A percentile compares a stretch with the other conserved stretches of the same genome.
phyloP scores from a whole-genome alignment of 2,888 invertebrate genomes.

The Spicauda simplicius region DNA sequence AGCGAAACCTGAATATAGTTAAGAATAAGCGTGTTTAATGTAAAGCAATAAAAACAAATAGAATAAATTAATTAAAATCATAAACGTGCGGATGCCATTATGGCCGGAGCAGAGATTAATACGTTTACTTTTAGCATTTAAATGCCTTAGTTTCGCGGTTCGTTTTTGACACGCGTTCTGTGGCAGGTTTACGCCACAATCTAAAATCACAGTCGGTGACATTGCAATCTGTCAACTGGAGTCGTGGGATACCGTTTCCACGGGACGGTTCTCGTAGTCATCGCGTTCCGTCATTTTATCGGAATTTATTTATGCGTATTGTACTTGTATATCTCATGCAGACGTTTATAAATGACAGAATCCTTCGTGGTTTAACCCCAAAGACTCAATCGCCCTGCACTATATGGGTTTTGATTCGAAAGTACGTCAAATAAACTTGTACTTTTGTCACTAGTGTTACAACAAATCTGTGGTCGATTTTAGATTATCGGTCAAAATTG shows the following conservation, averaged over 20 bases:
- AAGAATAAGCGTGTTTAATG: constrained; percentile 2
- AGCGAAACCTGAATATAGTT: constrained; percentile 1
- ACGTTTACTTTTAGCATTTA: constrained; percentile 15
- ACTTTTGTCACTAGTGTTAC: no score
- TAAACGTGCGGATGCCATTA: constrained; percentile 24
- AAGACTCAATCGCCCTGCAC: no score
- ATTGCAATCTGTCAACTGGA: constrained; percentile 47
- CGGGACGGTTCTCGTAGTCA: neutral
- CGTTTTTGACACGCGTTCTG: constrained; percentile 31
- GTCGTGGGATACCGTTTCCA: constrained; percentile 35
- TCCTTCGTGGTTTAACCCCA: no score
- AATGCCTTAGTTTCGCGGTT: constrained; percentile 27
- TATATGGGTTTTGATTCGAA: no score
- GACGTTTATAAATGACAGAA: no score
- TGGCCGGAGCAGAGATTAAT: constrained; percentile 17
- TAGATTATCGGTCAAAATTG: no score
- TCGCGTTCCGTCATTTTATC: neutral
- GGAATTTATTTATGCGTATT: neutral
- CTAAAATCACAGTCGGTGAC: constrained; percentile 38
- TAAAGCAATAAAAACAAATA: constrained; percentile 17
- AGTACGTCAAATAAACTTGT: no score
- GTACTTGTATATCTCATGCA: no score
- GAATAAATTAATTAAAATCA: constrained; percentile 24
- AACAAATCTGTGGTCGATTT: no score
- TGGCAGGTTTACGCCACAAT: constrained; percentile 34